Percentiles rank a stretch among this genome's conserved stretches.
Conservation (phyloP, 64 coral and sea anemone species). For the Stichodactyla mertensii region DNA sequence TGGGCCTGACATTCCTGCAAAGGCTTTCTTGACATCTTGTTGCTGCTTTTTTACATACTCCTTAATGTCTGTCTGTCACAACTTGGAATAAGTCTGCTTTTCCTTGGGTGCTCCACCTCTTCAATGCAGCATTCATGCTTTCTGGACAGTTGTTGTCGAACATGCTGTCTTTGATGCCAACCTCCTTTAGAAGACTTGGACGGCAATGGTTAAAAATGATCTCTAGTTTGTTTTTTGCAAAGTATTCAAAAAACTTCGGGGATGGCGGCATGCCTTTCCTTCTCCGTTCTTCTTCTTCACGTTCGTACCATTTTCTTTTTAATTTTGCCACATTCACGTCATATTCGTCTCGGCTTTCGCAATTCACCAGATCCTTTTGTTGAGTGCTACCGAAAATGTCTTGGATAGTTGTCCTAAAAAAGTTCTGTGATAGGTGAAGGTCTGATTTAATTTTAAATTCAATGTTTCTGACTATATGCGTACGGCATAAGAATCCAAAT, state of each 20-base stretch:
- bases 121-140: slow-evolving; percentile 16
- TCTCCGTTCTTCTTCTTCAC: not conserved
- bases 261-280: not conserved
- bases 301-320: not conserved
- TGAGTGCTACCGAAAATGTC: not conserved
- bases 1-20: slow-evolving; percentile 33
- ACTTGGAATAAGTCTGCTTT: slow-evolving; percentile 13
- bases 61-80: slow-evolving; percentile 42
- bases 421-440: not conserved
- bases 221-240: not conserved
- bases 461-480: slow-evolving; percentile 19
- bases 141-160: slow-evolving; percentile 29
- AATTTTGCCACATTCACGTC: not conserved
- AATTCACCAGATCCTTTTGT: not conserved
- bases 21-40: slow-evolving; percentile 49
- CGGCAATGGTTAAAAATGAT: not conserved
- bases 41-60: slow-evolving; percentile 48
- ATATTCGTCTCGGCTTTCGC: not conserved
- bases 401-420: not conserved
- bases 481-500: slow-evolving; percentile 6
- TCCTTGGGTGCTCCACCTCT: not conserved
- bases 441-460: not conserved
- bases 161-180: not conserved
- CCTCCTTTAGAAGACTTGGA: not conserved
- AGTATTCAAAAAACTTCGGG: not conserved